Evolutionary conservation across 1,140 invertebrate genomes (phyloP).

Genomic region (Calliopsis andreniformis): DNA sequence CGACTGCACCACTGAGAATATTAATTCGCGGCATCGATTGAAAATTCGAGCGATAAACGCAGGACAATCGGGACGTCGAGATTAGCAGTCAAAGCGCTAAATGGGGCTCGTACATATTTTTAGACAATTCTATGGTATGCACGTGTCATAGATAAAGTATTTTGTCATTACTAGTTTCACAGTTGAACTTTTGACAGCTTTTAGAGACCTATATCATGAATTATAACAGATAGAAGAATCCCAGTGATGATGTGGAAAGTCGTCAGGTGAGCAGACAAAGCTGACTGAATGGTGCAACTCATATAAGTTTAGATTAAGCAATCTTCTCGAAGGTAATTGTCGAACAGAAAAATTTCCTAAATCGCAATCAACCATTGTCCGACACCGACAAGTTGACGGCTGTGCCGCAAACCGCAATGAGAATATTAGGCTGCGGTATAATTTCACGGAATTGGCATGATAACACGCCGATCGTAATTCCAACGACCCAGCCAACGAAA

Average conservation of each 20-base stretch:
- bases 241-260: too few relatives aligned
- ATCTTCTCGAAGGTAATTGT: background rate
- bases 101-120: too few relatives aligned
- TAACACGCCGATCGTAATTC: background rate
- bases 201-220: too few relatives aligned
- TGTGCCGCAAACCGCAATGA: background rate
- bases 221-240: background rate
- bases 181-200: too few relatives aligned
- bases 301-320: background rate
- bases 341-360: background rate
- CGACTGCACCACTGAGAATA: slow-evolving; percentile 67
- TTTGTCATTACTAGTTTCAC: too few relatives aligned
- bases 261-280: too few relatives aligned
- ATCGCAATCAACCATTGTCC: background rate
- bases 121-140: too few relatives aligned
- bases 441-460: background rate
- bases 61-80: slow-evolving; percentile 20
- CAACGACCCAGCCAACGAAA: background rate
- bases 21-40: slow-evolving; percentile 64
- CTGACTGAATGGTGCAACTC: background rate
- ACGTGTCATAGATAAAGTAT: too few relatives aligned
- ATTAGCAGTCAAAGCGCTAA: too few relatives aligned
- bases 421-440: slow-evolving; percentile 1
- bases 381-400: background rate
- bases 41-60: slow-evolving; percentile 61